Percentiles rank a stretch among this genome's conserved stretches.
Conservation (phyloP, 1,140 invertebrate genomes). For the Diplogasteroides magnus region DNA sequence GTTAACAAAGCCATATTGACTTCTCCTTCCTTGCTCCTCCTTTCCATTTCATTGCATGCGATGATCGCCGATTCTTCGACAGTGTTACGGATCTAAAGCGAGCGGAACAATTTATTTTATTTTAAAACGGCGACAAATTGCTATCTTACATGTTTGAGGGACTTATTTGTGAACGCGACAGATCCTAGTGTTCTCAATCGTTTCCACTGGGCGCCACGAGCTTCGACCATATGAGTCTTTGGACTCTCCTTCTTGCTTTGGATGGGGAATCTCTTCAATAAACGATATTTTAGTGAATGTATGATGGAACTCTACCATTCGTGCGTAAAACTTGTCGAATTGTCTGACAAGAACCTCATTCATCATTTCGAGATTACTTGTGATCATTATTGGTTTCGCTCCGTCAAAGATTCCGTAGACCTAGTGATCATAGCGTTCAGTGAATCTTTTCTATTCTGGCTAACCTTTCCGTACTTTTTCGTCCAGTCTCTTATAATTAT, state of each 20-base stretch:
- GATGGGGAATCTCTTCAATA: not conserved
- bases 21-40: not conserved
- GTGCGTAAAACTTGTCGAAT: slow-evolving; percentile 6
- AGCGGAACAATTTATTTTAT: slow-evolving; percentile 1
- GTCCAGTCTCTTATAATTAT: not conserved
- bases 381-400: not conserved
- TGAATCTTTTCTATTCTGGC: not conserved
- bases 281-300: not conserved
- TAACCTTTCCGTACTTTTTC: not conserved
- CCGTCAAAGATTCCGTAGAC: slow-evolving; percentile 4
- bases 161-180: not conserved
- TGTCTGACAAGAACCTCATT: slow-evolving; percentile 1
- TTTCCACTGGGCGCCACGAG: slow-evolving; percentile 1
- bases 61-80: not conserved
- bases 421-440: not conserved
- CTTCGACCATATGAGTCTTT: not conserved
- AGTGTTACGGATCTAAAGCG: not conserved
- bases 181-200: not conserved
- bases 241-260: not conserved
- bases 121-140: not conserved
- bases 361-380: not conserved
- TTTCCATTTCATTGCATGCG: not conserved
- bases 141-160: not conserved
- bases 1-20: no score
- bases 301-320: not conserved